A percentile compares a stretch with the other conserved stretches of the same genome.
Conservation (phyloP, 2,888 invertebrate genomes). For the Zygogramma bicolorata region DNA sequence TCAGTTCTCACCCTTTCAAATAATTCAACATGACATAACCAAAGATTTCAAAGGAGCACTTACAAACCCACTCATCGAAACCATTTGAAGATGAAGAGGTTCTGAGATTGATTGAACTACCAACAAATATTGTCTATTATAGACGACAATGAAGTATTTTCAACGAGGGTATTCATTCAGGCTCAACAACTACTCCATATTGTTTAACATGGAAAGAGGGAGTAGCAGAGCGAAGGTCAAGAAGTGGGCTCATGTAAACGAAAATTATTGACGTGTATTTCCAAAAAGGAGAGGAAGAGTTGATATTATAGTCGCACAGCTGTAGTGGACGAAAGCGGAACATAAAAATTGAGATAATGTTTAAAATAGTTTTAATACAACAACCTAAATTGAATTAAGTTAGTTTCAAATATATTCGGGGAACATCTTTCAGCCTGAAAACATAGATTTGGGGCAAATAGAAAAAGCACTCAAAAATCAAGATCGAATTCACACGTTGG, state of each 20-base stretch:
- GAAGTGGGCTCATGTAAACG: background rate
- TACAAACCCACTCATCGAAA: too few species aligned
- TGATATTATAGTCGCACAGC: slow-evolving; percentile 16
- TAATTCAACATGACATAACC: too few species aligned
- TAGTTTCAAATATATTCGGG: slow-evolving; percentile 14
- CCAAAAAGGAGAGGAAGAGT: slow-evolving; percentile 9
- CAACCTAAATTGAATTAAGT: slow-evolving; percentile 7
- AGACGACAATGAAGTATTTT: slow-evolving; percentile 11
- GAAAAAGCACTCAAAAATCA: slow-evolving; percentile 22
- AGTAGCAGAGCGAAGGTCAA: background rate
- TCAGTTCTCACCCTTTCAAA: too few species aligned
- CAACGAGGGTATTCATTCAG: slow-evolving; percentile 20
- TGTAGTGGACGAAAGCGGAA: background rate
- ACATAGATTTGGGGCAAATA: slow-evolving; percentile 29
- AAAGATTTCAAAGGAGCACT: too few species aligned
- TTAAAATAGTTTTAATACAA: too few species aligned
- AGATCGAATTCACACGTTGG: slow-evolving; percentile 30
- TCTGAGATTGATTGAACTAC: too few species aligned
- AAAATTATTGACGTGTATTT: slow-evolving; percentile 7
- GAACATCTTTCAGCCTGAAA: slow-evolving; percentile 23
- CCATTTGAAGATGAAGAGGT: too few species aligned
- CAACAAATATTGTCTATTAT: too few species aligned
- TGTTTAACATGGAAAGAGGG: slow-evolving; percentile 11
- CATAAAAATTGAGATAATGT: too few species aligned
- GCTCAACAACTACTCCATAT: too few species aligned